Conservation (phyloP, 2,113 vertebrate species). For the Phalacrocorax aristotelis region DNA sequence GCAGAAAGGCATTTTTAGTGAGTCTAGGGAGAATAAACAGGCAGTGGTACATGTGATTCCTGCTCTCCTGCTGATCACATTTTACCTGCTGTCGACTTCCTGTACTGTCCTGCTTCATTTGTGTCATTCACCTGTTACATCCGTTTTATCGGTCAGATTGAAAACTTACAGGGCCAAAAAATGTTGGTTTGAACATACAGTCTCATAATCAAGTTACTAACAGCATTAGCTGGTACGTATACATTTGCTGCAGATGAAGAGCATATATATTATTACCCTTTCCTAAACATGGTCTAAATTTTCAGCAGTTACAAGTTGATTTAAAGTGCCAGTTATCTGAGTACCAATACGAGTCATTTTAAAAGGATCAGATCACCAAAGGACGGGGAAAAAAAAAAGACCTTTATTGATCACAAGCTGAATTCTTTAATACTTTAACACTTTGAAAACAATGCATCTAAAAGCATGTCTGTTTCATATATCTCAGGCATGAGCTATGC, state of each 20-base stretch:
- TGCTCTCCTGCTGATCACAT: background rate
- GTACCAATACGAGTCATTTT: background rate
- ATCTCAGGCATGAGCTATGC: background rate
- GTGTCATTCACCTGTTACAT: background rate
- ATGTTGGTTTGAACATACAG: background rate
- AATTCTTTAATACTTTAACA: background rate
- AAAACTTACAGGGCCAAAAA: background rate
- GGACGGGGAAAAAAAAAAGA: background rate
- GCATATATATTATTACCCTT: background rate
- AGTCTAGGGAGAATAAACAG: background rate
- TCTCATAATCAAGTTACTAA: background rate
- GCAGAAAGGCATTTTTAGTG: background rate
- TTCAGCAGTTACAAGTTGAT: background rate
- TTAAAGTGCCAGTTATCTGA: background rate
- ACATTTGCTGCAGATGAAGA: background rate
- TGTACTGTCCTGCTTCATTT: background rate
- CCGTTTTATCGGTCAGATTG: background rate
- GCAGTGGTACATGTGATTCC: background rate
- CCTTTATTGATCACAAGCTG: background rate
- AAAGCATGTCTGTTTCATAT: background rate
- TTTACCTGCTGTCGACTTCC: background rate
- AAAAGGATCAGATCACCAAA: background rate
- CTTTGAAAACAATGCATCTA: background rate
- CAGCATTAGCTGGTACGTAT: background rate
- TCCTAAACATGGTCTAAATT: background rate